These are phyloP conservation scores for Pseudomyrmex concolor DNA, from an alignment of 1,140 invertebrate genomes.

Conservation along the genomic window DNA sequence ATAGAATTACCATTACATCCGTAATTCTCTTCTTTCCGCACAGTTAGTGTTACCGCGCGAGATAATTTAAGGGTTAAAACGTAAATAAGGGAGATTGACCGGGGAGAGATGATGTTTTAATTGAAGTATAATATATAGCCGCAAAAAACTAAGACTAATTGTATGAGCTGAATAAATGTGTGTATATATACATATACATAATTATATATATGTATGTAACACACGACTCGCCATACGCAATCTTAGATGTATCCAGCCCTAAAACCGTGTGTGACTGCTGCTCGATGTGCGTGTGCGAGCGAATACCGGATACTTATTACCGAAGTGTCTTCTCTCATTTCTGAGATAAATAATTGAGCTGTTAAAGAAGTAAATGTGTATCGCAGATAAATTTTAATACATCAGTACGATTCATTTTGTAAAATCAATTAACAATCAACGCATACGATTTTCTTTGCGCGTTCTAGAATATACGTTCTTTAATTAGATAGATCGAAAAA, in stretches of 20 bases:
- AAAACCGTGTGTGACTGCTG: conserved; percentile 48
- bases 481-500: conserved; percentile 1
- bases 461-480: background rate
- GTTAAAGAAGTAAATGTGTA: background rate
- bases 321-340: conserved; percentile 7
- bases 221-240: conserved; percentile 16
- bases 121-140: conserved; percentile 35
- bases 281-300: conserved; percentile 58
- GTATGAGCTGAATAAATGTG: conserved; percentile 59
- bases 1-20: conserved; percentile 42
- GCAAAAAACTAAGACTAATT: conserved; percentile 57
- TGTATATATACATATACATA: background rate
- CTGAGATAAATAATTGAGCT: background rate
- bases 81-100: background rate
- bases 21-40: conserved; percentile 66
- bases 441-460: background rate
- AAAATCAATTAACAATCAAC: background rate
- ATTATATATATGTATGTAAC: conserved; percentile 27
- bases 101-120: conserved; percentile 34
- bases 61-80: conserved; percentile 25
- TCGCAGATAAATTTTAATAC: too few relatives aligned
- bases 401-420: too few relatives aligned
- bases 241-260: conserved; percentile 32
- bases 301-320: conserved; percentile 61
- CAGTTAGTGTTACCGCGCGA: conserved; percentile 72